Percentiles rank a stretch among this genome's conserved stretches.
Evolutionary conservation across 2,797 vertebrate genomes (phyloP).

Genomic region (Fringilla coelebs): DNA sequence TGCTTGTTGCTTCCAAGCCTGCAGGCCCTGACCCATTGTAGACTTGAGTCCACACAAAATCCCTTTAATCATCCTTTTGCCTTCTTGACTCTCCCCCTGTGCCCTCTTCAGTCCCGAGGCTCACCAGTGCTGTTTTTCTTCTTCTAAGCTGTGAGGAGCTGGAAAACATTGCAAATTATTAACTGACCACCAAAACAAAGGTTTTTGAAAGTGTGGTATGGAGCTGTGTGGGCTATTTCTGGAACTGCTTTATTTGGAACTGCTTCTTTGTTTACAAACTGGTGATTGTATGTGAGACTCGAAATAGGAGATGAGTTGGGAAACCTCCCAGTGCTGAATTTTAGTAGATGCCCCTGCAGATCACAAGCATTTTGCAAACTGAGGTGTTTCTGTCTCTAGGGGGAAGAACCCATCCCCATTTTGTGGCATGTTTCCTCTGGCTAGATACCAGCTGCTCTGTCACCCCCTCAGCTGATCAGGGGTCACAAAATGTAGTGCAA

Average conservation of each 20-base stretch:
- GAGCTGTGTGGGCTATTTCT: background rate
- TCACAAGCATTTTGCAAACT: background rate
- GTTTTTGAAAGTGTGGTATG: background rate
- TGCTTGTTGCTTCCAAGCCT: background rate
- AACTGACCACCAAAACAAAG: background rate
- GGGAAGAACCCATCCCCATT: background rate
- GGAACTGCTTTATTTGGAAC: background rate
- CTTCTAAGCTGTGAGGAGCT: background rate
- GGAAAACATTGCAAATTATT: background rate
- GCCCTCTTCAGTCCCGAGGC: background rate
- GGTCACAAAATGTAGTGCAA: background rate
- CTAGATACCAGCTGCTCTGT: background rate
- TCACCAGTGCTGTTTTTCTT: background rate
- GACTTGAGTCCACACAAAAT: background rate
- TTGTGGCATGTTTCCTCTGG: background rate
- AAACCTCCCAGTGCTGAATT: background rate
- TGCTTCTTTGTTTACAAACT: background rate
- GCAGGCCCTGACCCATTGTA: no score
- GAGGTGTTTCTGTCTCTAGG: fast-evolving
- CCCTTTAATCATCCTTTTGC: background rate
- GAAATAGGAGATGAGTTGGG: background rate
- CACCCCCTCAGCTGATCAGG: background rate
- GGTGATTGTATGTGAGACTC: background rate
- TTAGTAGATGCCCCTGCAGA: background rate
- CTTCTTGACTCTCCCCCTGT: background rate